A percentile compares a stretch with the other conserved stretches of the same genome.
phyloP scores from a whole-genome alignment of 2,113 vertebrate species.

The Aphelocoma coerulescens region DNA sequence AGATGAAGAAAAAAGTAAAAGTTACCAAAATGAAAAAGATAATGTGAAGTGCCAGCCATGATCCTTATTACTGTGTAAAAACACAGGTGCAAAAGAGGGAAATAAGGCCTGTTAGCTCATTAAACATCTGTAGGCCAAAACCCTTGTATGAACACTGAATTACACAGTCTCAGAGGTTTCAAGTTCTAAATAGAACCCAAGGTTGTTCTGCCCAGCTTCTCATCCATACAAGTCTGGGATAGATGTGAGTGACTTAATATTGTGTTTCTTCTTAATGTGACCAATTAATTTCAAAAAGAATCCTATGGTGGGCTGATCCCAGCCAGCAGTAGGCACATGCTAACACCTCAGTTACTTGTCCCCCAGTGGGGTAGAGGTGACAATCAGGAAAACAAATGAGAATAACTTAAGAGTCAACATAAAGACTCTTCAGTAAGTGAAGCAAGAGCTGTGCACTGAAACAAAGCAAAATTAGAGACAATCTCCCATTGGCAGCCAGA shows the following conservation, averaged over 20 bases:
- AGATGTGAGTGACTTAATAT: not conserved
- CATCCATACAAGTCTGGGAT: not conserved
- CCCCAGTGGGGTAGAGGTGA: not conserved
- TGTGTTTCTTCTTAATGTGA: not conserved
- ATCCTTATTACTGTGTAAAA: conserved; percentile 16
- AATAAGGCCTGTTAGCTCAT: not conserved
- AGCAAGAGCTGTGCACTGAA: not conserved
- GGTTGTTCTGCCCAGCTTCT: not conserved
- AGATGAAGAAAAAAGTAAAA: conserved; percentile 9
- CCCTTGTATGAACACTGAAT: not conserved
- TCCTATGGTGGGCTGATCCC: not conserved
- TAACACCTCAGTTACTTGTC: not conserved
- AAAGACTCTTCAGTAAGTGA: not conserved
- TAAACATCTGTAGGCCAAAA: not conserved
- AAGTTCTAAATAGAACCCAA: not conserved
- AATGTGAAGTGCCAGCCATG: not conserved
- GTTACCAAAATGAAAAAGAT: not conserved
- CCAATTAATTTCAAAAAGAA: not conserved
- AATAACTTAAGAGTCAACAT: not conserved
- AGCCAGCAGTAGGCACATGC: not conserved
- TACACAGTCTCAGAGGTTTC: not conserved
- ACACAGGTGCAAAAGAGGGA: not conserved
- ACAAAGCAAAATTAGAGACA: not conserved
- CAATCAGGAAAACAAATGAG: not conserved
- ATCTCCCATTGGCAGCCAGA: not conserved